phyloP scores from a whole-genome alignment of 2,797 vertebrate species.

The Stomatorhinus walkeri region DNA sequence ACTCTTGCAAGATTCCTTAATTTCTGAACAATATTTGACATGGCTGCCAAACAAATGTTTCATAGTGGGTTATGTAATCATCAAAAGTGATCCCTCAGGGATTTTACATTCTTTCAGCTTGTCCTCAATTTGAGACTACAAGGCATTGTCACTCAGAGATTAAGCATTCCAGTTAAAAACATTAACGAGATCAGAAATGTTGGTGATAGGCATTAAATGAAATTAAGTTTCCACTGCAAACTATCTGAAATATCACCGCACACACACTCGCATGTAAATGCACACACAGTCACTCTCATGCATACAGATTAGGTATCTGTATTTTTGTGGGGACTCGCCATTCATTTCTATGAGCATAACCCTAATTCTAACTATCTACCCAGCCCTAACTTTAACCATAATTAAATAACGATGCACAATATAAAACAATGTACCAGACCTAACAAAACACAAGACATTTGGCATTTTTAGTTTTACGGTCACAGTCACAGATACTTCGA shows the following conservation, averaged over 20 bases:
- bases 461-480: background rate
- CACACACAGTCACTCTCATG: background rate
- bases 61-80: background rate
- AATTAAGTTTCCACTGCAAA: background rate
- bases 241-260: background rate
- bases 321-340: background rate
- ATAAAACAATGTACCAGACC: background rate
- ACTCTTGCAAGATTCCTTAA: background rate
- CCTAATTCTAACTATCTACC: background rate
- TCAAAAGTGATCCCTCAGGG: background rate
- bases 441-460: background rate
- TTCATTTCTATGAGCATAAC: background rate
- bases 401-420: background rate
- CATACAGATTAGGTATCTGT: background rate
- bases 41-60: background rate
- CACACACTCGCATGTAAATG: background rate
- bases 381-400: background rate
- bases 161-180: background rate
- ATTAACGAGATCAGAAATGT: conserved; percentile 15
- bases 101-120: background rate
- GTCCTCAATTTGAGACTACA: background rate
- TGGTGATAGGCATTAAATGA: background rate
- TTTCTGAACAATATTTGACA: background rate
- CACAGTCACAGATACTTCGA: background rate
- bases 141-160: background rate